A percentile compares a stretch with the other conserved stretches of the same genome.
These are phyloP conservation scores for Drosophila peninsularis DNA, from an alignment of 2,888 invertebrate genomes.

Conservation along the genomic window DNA sequence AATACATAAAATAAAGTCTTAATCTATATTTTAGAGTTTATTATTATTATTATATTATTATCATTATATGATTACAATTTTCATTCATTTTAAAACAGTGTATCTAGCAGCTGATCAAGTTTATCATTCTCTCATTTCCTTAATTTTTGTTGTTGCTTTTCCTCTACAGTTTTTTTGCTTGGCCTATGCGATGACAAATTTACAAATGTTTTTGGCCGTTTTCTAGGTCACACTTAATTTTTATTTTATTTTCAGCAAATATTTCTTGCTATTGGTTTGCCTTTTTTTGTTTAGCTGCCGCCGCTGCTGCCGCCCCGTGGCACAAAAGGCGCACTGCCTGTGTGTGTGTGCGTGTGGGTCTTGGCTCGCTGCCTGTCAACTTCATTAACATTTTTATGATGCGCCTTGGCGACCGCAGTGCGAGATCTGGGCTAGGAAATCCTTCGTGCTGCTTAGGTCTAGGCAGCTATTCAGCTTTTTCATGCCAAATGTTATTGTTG, in stretches of 20 bases:
- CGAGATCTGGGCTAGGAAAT: slow-evolving; percentile 60
- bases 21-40: too few relatives aligned
- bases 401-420: slow-evolving; percentile 77
- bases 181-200: slow-evolving; percentile 56
- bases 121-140: background rate
- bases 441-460: slow-evolving; percentile 24
- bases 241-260: slow-evolving; percentile 75
- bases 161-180: slow-evolving; percentile 24
- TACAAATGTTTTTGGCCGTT: slow-evolving; percentile 55
- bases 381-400: slow-evolving; percentile 79
- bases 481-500: slow-evolving; percentile 58
- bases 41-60: too few relatives aligned
- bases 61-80: too few relatives aligned
- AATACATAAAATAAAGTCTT: too few relatives aligned
- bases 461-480: slow-evolving; percentile 44
- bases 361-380: slow-evolving; percentile 64
- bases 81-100: background rate
- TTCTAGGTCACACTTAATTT: slow-evolving; percentile 76
- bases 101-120: background rate
- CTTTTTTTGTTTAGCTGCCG: slow-evolving; percentile 39
- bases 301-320: slow-evolving; percentile 23
- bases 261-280: slow-evolving; percentile 63
- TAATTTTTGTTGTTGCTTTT: background rate
- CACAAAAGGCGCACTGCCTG: slow-evolving; percentile 39
- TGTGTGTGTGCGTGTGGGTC: slow-evolving; percentile 20